Evolutionary conservation across 2,797 vertebrate genomes (phyloP).

Genomic region (Phataginus tetradactyla): DNA sequence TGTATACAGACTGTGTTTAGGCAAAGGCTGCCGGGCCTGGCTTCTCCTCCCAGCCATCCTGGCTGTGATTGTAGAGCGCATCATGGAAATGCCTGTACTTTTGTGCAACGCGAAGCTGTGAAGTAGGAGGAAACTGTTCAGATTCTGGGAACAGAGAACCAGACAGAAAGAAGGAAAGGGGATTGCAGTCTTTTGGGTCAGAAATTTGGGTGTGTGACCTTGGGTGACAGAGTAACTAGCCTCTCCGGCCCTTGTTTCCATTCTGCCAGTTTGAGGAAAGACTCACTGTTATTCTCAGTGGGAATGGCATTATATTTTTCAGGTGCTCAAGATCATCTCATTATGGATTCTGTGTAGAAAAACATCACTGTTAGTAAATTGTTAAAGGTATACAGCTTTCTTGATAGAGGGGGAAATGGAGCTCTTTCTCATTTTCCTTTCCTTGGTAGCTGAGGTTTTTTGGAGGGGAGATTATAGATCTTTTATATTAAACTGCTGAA

Average conservation of each 20-base stretch:
- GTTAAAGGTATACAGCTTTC: neutral
- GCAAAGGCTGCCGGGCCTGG: neutral
- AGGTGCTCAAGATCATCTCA: neutral
- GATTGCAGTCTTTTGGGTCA: neutral
- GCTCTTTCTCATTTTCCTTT: neutral
- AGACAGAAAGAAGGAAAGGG: neutral
- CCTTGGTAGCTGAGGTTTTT: neutral
- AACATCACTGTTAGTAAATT: neutral
- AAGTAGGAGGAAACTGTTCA: neutral
- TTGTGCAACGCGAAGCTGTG: neutral
- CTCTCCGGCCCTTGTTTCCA: neutral
- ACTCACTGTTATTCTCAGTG: neutral
- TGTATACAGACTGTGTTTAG: neutral
- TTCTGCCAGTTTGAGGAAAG: neutral
- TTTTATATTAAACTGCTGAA: constrained; percentile 17
- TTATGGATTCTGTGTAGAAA: neutral
- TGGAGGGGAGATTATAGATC: neutral
- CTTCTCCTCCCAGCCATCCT: neutral
- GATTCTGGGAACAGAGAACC: neutral
- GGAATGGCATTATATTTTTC: neutral
- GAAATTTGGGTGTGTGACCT: constrained; percentile 45
- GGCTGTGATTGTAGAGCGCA: neutral
- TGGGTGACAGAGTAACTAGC: neutral
- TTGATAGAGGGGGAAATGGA: neutral
- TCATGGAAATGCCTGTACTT: neutral